phyloP scores from a whole-genome alignment of 1,140 invertebrate species.

The Cyclina sinensis region DNA sequence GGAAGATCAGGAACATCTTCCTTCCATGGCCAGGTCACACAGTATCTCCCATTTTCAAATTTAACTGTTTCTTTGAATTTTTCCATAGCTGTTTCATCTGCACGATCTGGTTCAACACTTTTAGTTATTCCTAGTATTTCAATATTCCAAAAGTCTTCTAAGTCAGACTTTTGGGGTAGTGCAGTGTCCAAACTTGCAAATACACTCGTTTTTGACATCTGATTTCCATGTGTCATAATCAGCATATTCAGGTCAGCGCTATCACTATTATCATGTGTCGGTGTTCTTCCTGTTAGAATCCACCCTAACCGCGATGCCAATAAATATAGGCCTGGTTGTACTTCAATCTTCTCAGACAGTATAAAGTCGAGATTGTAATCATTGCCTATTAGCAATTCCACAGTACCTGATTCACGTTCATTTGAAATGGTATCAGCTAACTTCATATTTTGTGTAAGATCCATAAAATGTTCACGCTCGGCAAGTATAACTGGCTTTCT shows the following conservation, averaged over 20 bases:
- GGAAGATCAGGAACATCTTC: too few relatives aligned
- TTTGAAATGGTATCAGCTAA: conserved; percentile 4
- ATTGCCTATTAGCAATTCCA: conserved; percentile 22
- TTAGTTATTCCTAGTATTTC: too few relatives aligned
- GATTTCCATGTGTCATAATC: background rate
- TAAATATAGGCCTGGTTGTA: conserved; percentile 20
- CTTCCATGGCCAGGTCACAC: too few relatives aligned
- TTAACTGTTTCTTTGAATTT: too few relatives aligned
- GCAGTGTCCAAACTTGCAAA: background rate
- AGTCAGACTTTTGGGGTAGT: background rate
- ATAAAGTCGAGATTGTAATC: conserved; percentile 24
- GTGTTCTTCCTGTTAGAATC: background rate
- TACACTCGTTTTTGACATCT: background rate
- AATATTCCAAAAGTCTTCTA: background rate
- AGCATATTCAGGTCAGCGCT: conserved; percentile 5
- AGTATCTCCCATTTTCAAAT: too few relatives aligned
- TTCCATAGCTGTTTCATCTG: too few relatives aligned
- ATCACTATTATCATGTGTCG: background rate
- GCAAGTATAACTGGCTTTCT: background rate
- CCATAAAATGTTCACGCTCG: background rate
- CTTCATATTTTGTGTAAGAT: background rate
- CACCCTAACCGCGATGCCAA: conserved; percentile 9
- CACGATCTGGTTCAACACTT: too few relatives aligned
- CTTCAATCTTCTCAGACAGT: conserved; percentile 30
- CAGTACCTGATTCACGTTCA: background rate